Conservation (phyloP, 2,797 vertebrate species). For the Phalanger gymnotis region DNA sequence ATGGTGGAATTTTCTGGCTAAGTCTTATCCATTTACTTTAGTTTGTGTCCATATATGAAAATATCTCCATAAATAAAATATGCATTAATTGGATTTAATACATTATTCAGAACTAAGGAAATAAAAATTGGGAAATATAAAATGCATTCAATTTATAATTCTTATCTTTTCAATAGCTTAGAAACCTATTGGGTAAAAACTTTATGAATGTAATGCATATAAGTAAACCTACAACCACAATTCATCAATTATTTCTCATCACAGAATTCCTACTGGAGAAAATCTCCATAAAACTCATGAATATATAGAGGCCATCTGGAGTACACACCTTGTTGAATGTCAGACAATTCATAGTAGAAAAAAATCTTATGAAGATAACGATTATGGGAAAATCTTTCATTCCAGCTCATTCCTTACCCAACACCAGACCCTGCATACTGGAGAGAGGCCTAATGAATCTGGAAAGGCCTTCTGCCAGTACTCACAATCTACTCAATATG, state of each 20-base stretch:
- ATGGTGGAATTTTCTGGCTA: background rate
- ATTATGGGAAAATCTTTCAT: slow-evolving; percentile 56
- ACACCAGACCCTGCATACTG: background rate
- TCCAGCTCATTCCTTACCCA: slow-evolving; percentile 55
- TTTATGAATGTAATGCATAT: background rate
- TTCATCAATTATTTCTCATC: background rate
- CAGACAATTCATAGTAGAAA: slow-evolving; percentile 54
- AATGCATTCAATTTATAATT: background rate
- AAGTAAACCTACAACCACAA: background rate
- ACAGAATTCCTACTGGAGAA: background rate
- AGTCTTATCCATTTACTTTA: background rate
- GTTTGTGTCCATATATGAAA: background rate
- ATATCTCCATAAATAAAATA: background rate
- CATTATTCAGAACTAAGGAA: background rate
- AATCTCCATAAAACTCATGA: background rate
- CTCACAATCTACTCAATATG: background rate
- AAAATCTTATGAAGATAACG: slow-evolving; percentile 33
- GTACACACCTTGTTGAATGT: background rate
- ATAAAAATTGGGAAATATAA: background rate
- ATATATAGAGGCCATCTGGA: background rate
- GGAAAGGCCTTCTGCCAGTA: background rate
- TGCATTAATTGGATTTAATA: background rate
- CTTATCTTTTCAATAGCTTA: background rate
- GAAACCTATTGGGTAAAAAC: background rate
- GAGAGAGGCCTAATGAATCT: background rate